A percentile compares a stretch with the other conserved stretches of the same genome.
These are phyloP conservation scores for Heliconius melpomene DNA, from an alignment of 1,140 invertebrate species.

Conservation along the genomic window DNA sequence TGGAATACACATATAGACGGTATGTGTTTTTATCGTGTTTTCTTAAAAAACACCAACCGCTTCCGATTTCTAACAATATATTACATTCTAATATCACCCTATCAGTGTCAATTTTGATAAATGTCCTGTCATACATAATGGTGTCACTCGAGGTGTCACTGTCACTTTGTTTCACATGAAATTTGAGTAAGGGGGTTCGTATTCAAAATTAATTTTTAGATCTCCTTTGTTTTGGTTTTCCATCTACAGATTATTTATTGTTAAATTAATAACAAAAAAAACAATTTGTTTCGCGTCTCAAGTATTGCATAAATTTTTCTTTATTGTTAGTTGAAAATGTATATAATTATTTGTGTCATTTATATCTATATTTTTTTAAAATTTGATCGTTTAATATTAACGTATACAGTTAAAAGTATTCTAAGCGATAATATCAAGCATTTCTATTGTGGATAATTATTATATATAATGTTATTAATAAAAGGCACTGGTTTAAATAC, in stretches of 20 bases:
- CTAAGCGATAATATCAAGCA: neutral
- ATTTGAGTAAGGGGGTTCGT: neutral
- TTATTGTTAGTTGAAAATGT: neutral
- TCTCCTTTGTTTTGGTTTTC: neutral
- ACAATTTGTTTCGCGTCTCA: too few species aligned
- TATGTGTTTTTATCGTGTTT: too few species aligned
- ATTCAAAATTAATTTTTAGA: neutral
- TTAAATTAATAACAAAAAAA: neutral
- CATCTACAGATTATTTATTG: neutral
- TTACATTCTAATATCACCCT: neutral
- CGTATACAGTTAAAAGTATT: neutral
- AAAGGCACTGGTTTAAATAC: constrained; percentile 37
- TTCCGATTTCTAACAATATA: too few species aligned
- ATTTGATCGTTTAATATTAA: neutral
- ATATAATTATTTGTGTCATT: neutral
- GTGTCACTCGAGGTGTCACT: neutral
- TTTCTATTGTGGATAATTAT: neutral
- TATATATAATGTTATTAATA: constrained; percentile 32
- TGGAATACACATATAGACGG: too few species aligned
- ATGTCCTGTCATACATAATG: neutral
- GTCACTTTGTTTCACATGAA: neutral
- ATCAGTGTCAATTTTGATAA: neutral
- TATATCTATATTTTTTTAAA: neutral
- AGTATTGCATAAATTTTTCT: too few species aligned
- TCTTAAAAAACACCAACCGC: too few species aligned